Conservation (phyloP, 2,888 invertebrate genomes). For the Agrochola lychnidis region DNA sequence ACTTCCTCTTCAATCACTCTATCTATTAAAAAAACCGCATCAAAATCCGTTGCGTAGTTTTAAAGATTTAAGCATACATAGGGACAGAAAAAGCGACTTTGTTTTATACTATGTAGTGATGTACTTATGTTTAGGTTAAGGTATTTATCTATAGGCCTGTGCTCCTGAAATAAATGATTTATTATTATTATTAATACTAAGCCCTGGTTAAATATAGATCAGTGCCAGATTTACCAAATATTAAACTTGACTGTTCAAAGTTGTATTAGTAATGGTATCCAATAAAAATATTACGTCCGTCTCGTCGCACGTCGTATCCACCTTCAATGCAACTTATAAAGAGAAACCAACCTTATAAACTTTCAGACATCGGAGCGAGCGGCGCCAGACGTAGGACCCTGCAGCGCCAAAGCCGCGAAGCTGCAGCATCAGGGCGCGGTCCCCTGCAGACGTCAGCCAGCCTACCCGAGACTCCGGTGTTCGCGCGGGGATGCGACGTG, state of each 20-base stretch:
- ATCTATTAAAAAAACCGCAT: too few relatives aligned
- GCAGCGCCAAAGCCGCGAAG: constrained; percentile 87
- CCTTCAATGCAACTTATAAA: not conserved
- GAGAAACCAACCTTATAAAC: not conserved
- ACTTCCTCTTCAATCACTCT: too few relatives aligned
- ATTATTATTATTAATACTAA: not conserved
- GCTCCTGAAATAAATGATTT: too few relatives aligned
- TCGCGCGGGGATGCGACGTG: constrained; percentile 96
- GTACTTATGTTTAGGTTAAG: too few relatives aligned
- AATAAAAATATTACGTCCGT: not conserved
- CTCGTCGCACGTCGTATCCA: too few relatives aligned
- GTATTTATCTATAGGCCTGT: too few relatives aligned
- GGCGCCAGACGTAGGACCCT: constrained; percentile 88
- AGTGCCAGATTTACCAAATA: not conserved
- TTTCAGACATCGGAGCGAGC: constrained; percentile 85
- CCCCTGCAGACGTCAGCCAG: constrained; percentile 96
- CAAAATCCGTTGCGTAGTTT: too few relatives aligned
- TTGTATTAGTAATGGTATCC: not conserved
- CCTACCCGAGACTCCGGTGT: constrained; percentile 96
- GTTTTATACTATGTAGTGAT: too few relatives aligned
- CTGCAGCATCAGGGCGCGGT: constrained; percentile 88
- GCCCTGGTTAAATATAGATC: too few relatives aligned
- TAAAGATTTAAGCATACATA: too few relatives aligned
- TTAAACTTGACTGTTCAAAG: not conserved
- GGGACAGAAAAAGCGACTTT: too few relatives aligned